These are phyloP conservation scores for Tethea ocularis DNA, from an alignment of 2,888 invertebrate genomes.

Conservation along the genomic window DNA sequence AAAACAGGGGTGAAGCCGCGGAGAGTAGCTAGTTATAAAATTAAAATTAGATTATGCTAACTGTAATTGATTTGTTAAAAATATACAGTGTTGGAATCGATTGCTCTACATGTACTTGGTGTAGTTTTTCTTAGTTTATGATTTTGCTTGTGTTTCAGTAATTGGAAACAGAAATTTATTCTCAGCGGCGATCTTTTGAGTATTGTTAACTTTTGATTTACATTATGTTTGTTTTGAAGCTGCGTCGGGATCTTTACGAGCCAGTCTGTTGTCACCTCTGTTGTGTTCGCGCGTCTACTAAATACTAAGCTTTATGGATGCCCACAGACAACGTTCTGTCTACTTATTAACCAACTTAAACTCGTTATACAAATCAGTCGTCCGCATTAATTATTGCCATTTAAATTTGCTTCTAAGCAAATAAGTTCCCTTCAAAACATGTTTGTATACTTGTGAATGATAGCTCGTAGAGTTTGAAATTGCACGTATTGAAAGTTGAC, in stretches of 20 bases:
- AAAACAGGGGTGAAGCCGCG: too few species aligned
- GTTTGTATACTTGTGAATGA: conserved; percentile 22
- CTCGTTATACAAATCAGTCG: conserved; percentile 42
- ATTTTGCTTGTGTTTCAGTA: not conserved
- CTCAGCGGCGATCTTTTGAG: conserved; percentile 1
- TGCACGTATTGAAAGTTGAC: conserved; percentile 23
- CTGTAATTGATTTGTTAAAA: too few species aligned
- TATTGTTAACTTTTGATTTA: conserved; percentile 37
- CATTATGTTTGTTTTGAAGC: conserved; percentile 47
- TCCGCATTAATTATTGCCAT: conserved; percentile 35
- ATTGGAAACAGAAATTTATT: not conserved
- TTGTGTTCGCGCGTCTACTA: conserved; percentile 41
- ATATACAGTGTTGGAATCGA: not conserved
- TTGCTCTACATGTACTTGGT: not conserved
- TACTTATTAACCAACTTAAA: conserved; percentile 43
- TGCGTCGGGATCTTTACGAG: conserved; percentile 46
- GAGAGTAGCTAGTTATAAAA: too few species aligned
- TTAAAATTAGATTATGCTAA: too few species aligned
- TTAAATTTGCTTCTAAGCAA: conserved; percentile 41
- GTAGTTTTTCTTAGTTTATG: too few species aligned
- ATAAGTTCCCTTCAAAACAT: conserved; percentile 30
- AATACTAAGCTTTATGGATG: conserved; percentile 50
- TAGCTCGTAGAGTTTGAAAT: conserved; percentile 22
- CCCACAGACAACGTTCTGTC: conserved; percentile 35
- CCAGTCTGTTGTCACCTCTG: conserved; percentile 58